Evolutionary conservation across 2,888 invertebrate species (phyloP).

Genomic region (Antitype chi): DNA sequence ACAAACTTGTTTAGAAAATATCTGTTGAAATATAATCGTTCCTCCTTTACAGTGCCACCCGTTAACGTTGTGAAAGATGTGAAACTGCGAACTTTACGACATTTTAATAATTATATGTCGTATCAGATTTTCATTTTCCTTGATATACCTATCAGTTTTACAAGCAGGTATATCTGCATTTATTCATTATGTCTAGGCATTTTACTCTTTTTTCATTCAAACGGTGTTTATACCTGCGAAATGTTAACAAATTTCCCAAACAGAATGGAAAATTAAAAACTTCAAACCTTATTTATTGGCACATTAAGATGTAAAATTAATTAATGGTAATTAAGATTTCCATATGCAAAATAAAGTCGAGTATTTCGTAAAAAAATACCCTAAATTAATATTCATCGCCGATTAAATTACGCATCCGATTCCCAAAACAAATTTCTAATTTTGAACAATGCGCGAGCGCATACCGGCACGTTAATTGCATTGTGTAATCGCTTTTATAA

Average conservation of each 20-base stretch:
- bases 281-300: not conserved
- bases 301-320: slow-evolving; percentile 12
- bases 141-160: not conserved
- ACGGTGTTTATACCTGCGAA: not conserved
- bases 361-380: slow-evolving; percentile 36
- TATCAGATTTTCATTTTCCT: slow-evolving; percentile 1
- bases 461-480: slow-evolving; percentile 70
- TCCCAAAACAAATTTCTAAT: slow-evolving; percentile 42
- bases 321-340: slow-evolving; percentile 33
- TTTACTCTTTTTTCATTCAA: too few relatives aligned
- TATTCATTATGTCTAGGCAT: not conserved
- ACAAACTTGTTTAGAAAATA: slow-evolving; percentile 57
- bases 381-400: slow-evolving; percentile 38
- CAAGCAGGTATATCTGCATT: not conserved
- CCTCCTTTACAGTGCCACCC: slow-evolving; percentile 20
- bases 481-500: slow-evolving; percentile 75
- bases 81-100: slow-evolving; percentile 11
- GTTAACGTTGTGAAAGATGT: slow-evolving; percentile 24
- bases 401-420: slow-evolving; percentile 42
- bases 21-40: slow-evolving; percentile 36
- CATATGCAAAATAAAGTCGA: slow-evolving; percentile 11
- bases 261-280: not conserved
- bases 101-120: not conserved
- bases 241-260: not conserved
- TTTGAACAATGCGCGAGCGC: slow-evolving; percentile 41